These are phyloP conservation scores for Ephydatia muelleri DNA, from an alignment of 37 sponge, comb jelly and placozoan genomes.

Conservation along the genomic window DNA sequence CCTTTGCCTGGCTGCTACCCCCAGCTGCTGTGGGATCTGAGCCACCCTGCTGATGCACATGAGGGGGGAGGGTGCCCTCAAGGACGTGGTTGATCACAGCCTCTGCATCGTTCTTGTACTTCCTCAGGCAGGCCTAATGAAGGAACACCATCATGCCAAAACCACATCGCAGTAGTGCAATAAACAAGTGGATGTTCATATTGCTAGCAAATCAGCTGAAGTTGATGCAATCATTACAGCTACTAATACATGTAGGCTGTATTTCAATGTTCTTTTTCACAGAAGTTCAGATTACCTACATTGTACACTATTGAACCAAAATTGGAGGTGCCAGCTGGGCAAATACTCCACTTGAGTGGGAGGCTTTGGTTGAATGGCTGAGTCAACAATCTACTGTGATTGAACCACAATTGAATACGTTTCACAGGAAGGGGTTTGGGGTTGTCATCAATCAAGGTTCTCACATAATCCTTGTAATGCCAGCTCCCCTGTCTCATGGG, in stretches of 20 bases:
- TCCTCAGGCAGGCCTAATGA: constrained; percentile 37
- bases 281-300: too few relatives aligned
- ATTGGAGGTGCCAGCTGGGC: too few relatives aligned
- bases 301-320: too few relatives aligned
- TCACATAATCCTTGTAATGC: too few relatives aligned
- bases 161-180: not conserved
- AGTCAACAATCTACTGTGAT: too few relatives aligned
- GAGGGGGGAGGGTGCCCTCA: constrained; percentile 42
- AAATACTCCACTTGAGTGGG: too few relatives aligned
- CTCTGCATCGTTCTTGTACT: constrained; percentile 30
- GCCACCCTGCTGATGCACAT: not conserved
- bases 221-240: not conserved
- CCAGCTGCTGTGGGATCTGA: not conserved
- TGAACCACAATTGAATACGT: too few relatives aligned
- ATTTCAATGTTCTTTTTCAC: too few relatives aligned
- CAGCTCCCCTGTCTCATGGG: too few relatives aligned
- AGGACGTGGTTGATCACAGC: constrained; percentile 24
- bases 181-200: not conserved
- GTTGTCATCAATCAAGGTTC: too few relatives aligned
- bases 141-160: not conserved
- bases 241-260: not conserved
- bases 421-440: too few relatives aligned
- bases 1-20: not conserved
- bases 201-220: not conserved
- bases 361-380: too few relatives aligned